Evolutionary conservation across 2,797 vertebrate genomes (phyloP).

Genomic region (Semotilus atromaculatus): DNA sequence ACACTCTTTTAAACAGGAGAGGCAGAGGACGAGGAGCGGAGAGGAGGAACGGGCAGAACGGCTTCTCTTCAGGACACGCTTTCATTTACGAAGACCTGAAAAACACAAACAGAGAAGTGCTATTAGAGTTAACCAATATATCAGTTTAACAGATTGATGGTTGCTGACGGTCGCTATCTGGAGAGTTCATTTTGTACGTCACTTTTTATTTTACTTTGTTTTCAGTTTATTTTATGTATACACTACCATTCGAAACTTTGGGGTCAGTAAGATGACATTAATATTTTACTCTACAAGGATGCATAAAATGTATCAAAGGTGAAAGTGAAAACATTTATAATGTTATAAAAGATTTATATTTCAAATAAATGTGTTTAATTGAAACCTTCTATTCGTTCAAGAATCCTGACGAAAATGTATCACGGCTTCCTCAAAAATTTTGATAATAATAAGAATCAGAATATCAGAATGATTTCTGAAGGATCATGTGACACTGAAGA

Average conservation of each 20-base stretch:
- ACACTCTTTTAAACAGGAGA: conserved; percentile 5
- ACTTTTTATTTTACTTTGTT: not conserved
- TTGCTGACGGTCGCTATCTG: not conserved
- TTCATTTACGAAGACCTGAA: conserved; percentile 84
- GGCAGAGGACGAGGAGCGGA: not conserved
- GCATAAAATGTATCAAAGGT: no score
- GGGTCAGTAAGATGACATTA: not conserved
- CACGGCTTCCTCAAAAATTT: not conserved
- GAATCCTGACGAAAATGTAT: not conserved
- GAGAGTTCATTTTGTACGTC: not conserved
- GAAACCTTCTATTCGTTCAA: not conserved
- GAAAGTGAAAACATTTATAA: not conserved
- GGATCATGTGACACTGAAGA: not conserved
- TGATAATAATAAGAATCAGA: not conserved
- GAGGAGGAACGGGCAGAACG: conserved; percentile 60
- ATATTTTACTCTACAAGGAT: not conserved
- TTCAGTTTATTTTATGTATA: not conserved
- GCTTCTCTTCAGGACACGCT: conserved; percentile 47
- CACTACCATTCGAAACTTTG: not conserved
- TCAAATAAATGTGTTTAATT: no score
- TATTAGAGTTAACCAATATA: not conserved
- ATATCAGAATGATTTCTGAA: not conserved
- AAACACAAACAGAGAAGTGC: conserved; percentile 57
- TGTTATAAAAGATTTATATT: not conserved
- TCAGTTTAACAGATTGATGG: not conserved